Evolutionary conservation across 1,140 invertebrate species (phyloP).

Genomic region (Aporrectodea caliginosa): DNA sequence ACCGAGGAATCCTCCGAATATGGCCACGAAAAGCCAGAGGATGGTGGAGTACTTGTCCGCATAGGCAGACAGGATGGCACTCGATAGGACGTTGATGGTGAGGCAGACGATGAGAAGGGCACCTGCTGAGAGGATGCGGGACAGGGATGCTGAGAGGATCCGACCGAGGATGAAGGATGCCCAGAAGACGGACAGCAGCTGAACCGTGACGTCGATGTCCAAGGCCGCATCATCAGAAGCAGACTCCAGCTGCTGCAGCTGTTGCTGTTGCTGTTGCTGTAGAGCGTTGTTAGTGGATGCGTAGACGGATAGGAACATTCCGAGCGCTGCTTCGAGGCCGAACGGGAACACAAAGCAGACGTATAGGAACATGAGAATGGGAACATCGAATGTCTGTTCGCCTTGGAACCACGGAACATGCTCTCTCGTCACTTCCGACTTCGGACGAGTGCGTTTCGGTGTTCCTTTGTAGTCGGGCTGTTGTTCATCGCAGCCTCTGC

Average conservation of each 20-base stretch:
- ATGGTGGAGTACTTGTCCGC: not conserved
- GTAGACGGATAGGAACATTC: not conserved
- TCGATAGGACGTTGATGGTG: not conserved
- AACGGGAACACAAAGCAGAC: not conserved
- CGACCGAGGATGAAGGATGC: not conserved
- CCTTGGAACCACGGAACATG: conserved; percentile 4
- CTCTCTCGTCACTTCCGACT: no score
- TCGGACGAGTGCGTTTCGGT: no score
- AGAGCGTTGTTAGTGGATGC: not conserved
- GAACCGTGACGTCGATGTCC: no score
- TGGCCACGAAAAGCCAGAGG: not conserved
- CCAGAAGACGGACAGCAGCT: conserved; percentile 12
- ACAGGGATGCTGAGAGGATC: not conserved
- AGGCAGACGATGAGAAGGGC: not conserved
- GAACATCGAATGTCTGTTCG: not conserved
- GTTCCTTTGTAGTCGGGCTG: no score
- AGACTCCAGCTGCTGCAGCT: no score
- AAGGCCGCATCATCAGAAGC: no score
- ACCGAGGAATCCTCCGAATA: conserved; percentile 9
- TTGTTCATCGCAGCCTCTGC: no score
- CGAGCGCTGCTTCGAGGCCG: not conserved
- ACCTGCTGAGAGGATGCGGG: not conserved
- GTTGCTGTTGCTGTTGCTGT: no score
- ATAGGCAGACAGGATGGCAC: conserved; percentile 8
- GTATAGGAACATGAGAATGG: conserved; percentile 17